Evolutionary conservation across 2,113 vertebrate species (phyloP), one percentile per base, ranked within the genome.

Genomic region (Platichthys flesus): DNA sequence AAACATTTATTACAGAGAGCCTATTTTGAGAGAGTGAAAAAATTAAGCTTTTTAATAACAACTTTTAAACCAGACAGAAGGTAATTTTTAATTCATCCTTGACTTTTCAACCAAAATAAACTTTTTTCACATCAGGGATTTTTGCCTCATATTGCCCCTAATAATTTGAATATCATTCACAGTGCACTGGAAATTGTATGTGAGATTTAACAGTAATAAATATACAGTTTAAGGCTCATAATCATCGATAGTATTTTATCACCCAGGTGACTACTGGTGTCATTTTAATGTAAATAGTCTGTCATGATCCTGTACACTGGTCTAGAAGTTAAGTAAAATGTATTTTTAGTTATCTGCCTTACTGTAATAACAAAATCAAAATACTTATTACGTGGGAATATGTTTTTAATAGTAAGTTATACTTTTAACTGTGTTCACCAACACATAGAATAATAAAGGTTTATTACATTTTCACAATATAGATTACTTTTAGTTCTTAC

Each of bases 201-300:
- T 70, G 12, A 76, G 47, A 59, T 77, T 71, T 31, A 67, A 23
- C 61, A 74, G 58, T 45, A 68, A 67, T 63, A 74, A 74, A 65
- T 59, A 78, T 66, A 66, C 7, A 68, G 21, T 59, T 37, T 21
- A 37, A 66, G 13, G 28, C 15, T 10, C 3, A 28, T 45, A 66
- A 28, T 67, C 47, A 55, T 2, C 49, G 58, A 67, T 55, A 67
- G 57, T 35, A 52, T 23, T 63, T 64, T 67, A 6, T 51, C 37
- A 49, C 45, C 63, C 65, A 49, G 78, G 40, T 13, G 9, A 42
- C 40, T 42, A 12, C 74, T 78, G 52, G 42, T 74, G 70, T 15
- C 40, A 59, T 85, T 71, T 81, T 40, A 64, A 80, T 77, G 37
- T 58, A 23, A 60, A 54, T 77, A 31, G 28, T 31, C 28, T 31